Base-by-base conservation (phyloP, 2,113 vertebrate species). In the Caretta caretta region DNA sequence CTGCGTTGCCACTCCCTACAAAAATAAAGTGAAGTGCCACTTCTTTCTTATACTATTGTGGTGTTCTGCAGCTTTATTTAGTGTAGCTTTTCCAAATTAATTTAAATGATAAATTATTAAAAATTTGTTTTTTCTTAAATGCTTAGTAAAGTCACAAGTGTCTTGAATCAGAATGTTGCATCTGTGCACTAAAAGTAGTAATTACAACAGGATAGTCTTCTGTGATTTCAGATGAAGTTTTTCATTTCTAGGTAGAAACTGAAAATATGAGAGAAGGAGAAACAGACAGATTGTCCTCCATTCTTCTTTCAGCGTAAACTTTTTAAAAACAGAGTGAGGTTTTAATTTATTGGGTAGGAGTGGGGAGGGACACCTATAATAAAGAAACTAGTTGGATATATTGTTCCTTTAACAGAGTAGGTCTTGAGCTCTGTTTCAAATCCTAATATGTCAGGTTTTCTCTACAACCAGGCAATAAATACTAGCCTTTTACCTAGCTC, bases 91-190 rank as follows among this genome's bases (percentile, higher is more conserved):
- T 78, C 27, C 51, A 24, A 83, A 88, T 56, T 5, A 84, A 54
- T 35, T 35, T 79, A 38, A 19, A 81, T 85, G 53, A 89, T 82
- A 7, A 3, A 13, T 48, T n/a, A 29, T 10, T 2, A 84, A 59
- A 88, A 89, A 25, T 90, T 89, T 83, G 88, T 95, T 8, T 4
- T 94, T 86, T 93, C 29, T 92, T 92, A 89, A 84, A 42, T 22
- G 11, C 27, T 86, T 80, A 42, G 92, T 72, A 50, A 54, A 19
- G 92, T 94, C 84, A 49, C 27, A 90, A 89, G 20, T 80, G 8
- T 80, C 62, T n/a, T 90, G 95, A 93, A 96, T 94, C 76, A 81
- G 89, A 38, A 27, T 51, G 27, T 69, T 93, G 59, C 83, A 69
- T 94, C 76, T 93, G 42, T 94, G 93, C 80, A 69, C 79, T 82